These are phyloP conservation scores for Tachysurus vachellii DNA, from an alignment of 2,113 vertebrate genomes.

Conservation along the genomic window DNA sequence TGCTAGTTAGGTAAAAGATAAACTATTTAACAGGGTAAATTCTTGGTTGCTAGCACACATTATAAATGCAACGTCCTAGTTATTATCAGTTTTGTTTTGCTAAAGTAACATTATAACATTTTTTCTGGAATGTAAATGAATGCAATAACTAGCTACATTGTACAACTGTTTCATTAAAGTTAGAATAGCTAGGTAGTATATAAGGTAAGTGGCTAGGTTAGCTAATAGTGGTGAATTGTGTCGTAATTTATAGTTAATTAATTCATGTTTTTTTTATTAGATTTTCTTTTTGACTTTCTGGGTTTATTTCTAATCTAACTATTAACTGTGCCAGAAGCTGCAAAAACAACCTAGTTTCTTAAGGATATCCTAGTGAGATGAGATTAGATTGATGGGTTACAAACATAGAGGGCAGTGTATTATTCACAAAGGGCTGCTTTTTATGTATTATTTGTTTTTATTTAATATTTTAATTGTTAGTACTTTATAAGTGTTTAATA, in stretches of 20 bases:
- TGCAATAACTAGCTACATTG: neutral
- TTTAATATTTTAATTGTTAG: neutral
- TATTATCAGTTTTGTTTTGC: neutral
- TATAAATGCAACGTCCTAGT: neutral
- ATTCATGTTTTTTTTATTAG: too few species aligned
- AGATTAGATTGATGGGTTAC: neutral
- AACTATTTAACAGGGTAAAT: neutral
- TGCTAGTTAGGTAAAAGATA: neutral
- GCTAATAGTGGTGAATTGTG: too few species aligned
- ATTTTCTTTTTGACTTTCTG: too few species aligned
- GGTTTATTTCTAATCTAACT: neutral
- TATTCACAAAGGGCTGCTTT: neutral
- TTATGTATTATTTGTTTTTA: neutral
- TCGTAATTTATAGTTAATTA: neutral
- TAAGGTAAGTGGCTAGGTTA: too few species aligned
- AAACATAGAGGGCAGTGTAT: neutral
- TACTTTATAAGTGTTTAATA: neutral
- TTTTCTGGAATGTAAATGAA: neutral
- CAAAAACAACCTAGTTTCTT: neutral
- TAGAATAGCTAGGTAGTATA: neutral
- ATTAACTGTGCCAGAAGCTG: neutral
- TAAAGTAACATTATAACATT: neutral
- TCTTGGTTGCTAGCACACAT: neutral
- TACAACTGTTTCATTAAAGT: neutral
- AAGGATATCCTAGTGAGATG: neutral